Conservation (phyloP, 2,797 vertebrate genomes). For the Urophycis tenuis region DNA sequence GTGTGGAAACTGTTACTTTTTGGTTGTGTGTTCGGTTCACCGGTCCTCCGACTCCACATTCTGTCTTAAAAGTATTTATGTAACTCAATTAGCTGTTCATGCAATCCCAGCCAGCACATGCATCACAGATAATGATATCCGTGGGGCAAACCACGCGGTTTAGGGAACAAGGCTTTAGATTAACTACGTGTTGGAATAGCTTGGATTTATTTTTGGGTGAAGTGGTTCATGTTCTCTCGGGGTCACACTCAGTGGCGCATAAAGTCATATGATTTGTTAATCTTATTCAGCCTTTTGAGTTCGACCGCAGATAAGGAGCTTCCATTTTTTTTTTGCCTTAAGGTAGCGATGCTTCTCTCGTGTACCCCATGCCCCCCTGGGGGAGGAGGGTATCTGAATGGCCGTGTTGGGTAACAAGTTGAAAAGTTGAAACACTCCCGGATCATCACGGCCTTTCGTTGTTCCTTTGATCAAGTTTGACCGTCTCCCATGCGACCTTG, state of each 20-base stretch:
- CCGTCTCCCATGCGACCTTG: not conserved
- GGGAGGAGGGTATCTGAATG: not conserved
- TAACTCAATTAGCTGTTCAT: slow-evolving; percentile 22
- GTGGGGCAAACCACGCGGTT: not conserved
- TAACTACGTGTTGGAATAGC: not conserved
- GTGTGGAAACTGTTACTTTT: not conserved
- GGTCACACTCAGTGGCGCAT: not conserved
- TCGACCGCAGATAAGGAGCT: slow-evolving; percentile 17
- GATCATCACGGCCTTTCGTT: not conserved
- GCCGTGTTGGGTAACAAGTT: not conserved
- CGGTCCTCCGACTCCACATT: not conserved
- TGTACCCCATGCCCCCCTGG: not conserved
- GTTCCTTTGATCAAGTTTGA: not conserved
- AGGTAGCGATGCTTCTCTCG: slow-evolving; percentile 12
- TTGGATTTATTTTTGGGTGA: not conserved
- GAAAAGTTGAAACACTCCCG: not conserved
- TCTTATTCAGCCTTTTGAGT: slow-evolving; percentile 20
- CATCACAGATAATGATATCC: not conserved
- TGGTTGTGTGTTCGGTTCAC: not conserved
- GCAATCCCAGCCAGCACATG: not conserved
- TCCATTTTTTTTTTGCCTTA: slow-evolving; percentile 15
- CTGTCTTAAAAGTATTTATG: not conserved
- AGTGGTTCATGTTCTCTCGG: not conserved
- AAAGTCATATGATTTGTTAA: slow-evolving; percentile 19
- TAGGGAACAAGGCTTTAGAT: not conserved